Conservation (phyloP, 1,140 invertebrate species). For the Procambarus clarkii region DNA sequence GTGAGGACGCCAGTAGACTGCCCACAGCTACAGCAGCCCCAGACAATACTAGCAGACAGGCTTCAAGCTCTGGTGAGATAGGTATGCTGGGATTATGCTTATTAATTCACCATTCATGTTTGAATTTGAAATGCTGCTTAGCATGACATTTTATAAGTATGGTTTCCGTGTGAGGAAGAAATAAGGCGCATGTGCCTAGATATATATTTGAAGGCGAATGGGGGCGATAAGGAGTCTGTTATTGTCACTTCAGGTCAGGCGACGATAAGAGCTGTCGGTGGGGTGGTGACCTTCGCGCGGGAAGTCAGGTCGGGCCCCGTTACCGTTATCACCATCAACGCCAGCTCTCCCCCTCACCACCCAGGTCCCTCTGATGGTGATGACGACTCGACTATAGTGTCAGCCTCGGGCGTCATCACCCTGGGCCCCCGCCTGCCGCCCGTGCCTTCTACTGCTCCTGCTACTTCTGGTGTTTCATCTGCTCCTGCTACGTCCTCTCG, state of each 20-base stretch:
- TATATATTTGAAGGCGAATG: no score
- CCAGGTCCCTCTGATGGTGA: background rate
- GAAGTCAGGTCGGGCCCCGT: conserved; percentile 61
- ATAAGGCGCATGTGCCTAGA: no score
- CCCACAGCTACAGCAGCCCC: no score
- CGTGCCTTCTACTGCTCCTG: background rate
- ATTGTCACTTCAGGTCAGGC: conserved; percentile 28
- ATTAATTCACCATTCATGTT: no score
- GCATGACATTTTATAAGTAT: background rate
- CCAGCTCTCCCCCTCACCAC: background rate
- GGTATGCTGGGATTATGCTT: no score
- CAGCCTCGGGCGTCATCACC: background rate
- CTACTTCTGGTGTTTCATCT: background rate
- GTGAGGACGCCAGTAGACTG: no score
- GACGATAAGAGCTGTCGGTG: conserved; percentile 28
- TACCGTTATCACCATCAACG: conserved; percentile 56
- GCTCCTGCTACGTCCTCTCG: background rate
- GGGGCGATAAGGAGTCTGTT: no score
- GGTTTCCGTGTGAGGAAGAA: background rate
- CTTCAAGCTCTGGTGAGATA: no score
- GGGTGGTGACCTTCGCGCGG: conserved; percentile 31
- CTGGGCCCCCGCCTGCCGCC: background rate
- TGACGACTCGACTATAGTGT: background rate
- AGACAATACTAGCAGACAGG: no score
- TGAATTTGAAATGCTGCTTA: no score